These are phyloP conservation scores for Lota lota DNA, from an alignment of 2,113 vertebrate species.

Conservation along the genomic window DNA sequence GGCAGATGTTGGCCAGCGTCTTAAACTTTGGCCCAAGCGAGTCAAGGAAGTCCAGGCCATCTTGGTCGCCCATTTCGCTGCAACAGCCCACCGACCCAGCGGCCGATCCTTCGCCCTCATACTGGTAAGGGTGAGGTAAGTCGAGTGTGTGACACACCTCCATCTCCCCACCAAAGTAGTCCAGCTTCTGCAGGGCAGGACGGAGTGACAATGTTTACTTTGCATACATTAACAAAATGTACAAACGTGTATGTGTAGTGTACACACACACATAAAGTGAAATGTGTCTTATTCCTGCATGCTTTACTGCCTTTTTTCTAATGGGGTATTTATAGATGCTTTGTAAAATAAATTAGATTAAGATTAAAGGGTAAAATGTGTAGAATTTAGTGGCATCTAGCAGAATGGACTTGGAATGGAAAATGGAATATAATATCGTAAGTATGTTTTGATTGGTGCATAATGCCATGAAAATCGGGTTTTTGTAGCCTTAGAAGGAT, in stretches of 20 bases:
- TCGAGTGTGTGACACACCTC: constrained; percentile 72
- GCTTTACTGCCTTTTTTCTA: too few species aligned
- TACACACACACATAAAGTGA: background rate
- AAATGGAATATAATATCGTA: too few species aligned
- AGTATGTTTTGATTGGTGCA: too few species aligned
- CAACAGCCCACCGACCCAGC: constrained; percentile 85
- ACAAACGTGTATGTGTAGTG: background rate
- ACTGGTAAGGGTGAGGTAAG: constrained; percentile 76
- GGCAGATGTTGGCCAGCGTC: constrained; percentile 80
- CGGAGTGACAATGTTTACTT: background rate
- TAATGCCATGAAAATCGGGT: too few species aligned
- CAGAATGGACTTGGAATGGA: too few species aligned
- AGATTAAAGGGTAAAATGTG: too few species aligned
- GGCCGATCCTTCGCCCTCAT: constrained; percentile 82
- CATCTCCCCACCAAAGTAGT: constrained; percentile 26
- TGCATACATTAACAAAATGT: background rate
- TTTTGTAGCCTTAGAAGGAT: too few species aligned
- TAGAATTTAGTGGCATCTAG: too few species aligned
- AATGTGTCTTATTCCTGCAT: background rate
- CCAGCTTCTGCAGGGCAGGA: constrained; percentile 46
- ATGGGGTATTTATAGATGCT: too few species aligned
- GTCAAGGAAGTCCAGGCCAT: constrained; percentile 81
- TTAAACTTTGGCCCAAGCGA: constrained; percentile 85
- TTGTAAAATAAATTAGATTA: too few species aligned
- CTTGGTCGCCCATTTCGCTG: constrained; percentile 76